Conservation (phyloP, 1,140 invertebrate genomes). For the Archivesica marissinica region DNA sequence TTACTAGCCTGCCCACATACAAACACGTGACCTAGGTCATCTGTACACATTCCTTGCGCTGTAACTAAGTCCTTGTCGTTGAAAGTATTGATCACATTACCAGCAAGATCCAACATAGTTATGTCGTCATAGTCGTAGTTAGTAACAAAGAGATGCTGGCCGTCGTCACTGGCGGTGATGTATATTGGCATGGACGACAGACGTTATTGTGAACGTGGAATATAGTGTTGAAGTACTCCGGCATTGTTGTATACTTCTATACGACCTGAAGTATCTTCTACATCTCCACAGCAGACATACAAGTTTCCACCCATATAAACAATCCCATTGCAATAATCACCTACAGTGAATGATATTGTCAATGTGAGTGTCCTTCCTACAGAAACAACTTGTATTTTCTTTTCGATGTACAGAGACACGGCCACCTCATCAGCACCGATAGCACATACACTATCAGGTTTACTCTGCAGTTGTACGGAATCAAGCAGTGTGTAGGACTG, state of each 20-base stretch:
- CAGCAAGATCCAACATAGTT: background rate
- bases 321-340: background rate
- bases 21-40: no score
- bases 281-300: background rate
- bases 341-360: background rate
- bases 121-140: background rate
- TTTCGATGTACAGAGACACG: background rate
- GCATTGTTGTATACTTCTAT: background rate
- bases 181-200: background rate
- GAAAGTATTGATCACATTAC: background rate
- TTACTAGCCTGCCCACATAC: no score
- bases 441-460: background rate
- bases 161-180: background rate
- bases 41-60: no score
- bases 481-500: background rate
- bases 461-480: background rate
- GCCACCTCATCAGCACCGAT: background rate
- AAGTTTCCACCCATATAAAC: background rate
- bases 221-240: background rate
- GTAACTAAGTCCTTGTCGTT: no score
- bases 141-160: background rate
- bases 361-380: background rate
- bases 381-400: conserved; percentile 7
- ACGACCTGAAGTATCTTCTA: background rate
- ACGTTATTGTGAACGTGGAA: background rate